Conservation (phyloP, 2,113 vertebrate species). For the Trachemys scripta region DNA sequence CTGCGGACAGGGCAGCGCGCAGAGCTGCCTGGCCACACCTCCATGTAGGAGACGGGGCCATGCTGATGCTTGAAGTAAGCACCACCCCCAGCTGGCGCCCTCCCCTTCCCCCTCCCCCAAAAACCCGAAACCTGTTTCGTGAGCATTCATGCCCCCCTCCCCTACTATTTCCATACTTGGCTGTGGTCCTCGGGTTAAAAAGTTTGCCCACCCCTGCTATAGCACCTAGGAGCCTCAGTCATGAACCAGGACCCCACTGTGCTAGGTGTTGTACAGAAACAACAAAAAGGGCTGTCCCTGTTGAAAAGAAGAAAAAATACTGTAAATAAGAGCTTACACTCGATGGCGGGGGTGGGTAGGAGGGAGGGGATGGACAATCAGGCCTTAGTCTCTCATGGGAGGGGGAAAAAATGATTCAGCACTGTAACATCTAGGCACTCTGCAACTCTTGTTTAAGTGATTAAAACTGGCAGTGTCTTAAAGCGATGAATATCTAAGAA, state of each 20-base stretch:
- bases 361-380: background rate
- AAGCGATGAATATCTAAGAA: background rate
- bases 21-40: too few relatives aligned
- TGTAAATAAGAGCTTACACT: background rate
- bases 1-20: rapidly evolving
- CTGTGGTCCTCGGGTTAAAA: too few relatives aligned
- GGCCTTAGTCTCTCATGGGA: background rate
- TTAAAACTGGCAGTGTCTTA: background rate
- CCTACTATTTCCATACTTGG: too few relatives aligned
- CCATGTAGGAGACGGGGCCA: too few relatives aligned
- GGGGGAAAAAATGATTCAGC: background rate
- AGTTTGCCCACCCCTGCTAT: too few relatives aligned
- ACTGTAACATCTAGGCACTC: background rate
- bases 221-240: background rate
- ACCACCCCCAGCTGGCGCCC: too few relatives aligned
- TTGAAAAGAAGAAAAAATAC: background rate
- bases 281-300: background rate
- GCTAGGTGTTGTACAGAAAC: background rate
- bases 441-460: background rate
- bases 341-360: background rate
- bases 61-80: too few relatives aligned
- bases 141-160: too few relatives aligned
- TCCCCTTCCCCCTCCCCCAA: too few relatives aligned
- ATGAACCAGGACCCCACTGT: background rate
- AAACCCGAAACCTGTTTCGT: too few relatives aligned